A percentile compares a stretch with the other conserved stretches of the same genome.
Evolutionary conservation across 2,888 invertebrate species (phyloP).

Genomic region (Mantis religiosa): DNA sequence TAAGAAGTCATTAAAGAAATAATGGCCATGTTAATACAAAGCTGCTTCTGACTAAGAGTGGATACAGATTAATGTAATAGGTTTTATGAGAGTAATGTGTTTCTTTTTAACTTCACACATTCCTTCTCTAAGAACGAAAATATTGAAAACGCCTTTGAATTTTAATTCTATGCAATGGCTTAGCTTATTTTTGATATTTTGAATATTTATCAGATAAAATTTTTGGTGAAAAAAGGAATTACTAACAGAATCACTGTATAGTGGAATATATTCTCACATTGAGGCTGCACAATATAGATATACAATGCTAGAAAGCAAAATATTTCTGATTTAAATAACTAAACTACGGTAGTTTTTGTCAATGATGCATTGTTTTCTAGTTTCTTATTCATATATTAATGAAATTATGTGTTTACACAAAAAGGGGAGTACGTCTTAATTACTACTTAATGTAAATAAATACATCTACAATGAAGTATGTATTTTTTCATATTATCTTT

Average conservation of each 20-base stretch:
- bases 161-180: background rate
- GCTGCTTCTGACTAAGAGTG: too few species aligned
- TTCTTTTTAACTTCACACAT: background rate
- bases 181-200: background rate
- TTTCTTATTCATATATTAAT: background rate
- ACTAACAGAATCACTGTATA: background rate
- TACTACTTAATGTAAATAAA: slow-evolving; percentile 11
- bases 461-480: slow-evolving; percentile 6
- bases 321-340: background rate
- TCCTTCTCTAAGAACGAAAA: background rate
- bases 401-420: background rate
- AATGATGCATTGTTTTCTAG: background rate
- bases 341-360: background rate
- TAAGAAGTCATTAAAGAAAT: too few species aligned
- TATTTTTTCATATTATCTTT: slow-evolving; percentile 13
- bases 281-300: background rate
- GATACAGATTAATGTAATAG: too few species aligned
- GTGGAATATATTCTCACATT: background rate
- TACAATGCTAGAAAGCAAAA: background rate
- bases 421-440: slow-evolving; percentile 27
- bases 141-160: background rate
- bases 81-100: background rate
- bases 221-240: background rate
- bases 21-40: background rate
- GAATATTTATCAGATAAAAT: background rate